A percentile compares a stretch with the other conserved stretches of the same genome.
phyloP scores from a whole-genome alignment of 2,113 vertebrate species.

The Erythrocercus mccallii region DNA sequence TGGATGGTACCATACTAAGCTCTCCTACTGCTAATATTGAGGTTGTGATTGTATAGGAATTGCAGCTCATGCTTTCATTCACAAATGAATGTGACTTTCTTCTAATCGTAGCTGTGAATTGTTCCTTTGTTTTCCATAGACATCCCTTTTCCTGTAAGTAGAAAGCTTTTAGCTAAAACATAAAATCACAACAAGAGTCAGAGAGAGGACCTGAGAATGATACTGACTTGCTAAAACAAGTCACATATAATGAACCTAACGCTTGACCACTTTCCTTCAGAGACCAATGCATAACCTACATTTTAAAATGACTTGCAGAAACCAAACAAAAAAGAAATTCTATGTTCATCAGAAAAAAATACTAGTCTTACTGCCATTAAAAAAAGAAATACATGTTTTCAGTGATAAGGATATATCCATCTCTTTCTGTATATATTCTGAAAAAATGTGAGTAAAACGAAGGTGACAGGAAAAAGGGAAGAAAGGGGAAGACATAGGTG shows the following conservation, averaged over 20 bases:
- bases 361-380: background rate
- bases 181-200: background rate
- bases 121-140: background rate
- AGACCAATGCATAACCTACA: background rate
- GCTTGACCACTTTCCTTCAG: background rate
- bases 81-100: background rate
- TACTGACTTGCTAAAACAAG: background rate
- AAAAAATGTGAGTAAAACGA: background rate
- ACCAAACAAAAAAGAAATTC: background rate
- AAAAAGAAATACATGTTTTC: background rate
- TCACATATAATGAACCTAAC: background rate
- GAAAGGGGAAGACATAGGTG: background rate
- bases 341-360: background rate
- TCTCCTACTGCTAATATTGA: background rate
- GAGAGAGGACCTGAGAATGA: background rate
- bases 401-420: background rate
- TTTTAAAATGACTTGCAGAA: background rate
- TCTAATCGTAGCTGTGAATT: background rate
- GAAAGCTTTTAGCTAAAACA: background rate
- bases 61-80: background rate
- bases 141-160: background rate
- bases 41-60: background rate
- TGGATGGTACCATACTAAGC: background rate
- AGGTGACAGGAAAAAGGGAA: background rate
- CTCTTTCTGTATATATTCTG: background rate